Evolutionary conservation across 1,140 invertebrate species (phyloP), one percentile per base, ranked within the genome.

Genomic region (Drosophila chauvacae): DNA sequence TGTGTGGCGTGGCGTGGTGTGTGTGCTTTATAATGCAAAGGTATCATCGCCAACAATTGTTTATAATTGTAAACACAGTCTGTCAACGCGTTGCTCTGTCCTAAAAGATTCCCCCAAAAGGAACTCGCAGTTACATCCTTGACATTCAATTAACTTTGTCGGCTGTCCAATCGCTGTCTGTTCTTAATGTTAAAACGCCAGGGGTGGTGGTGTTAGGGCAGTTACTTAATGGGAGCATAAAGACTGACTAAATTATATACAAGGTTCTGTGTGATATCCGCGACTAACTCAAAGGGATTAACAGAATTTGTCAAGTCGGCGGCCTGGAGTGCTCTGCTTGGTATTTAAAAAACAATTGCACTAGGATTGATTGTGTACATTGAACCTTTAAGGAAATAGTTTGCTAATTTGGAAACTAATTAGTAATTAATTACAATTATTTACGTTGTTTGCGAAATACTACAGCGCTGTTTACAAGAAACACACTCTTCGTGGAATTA

Each of bases 211-310:
- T 77, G 74, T 62, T 33, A 35, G 73, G 33, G 33, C 73, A 66
- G 55, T 58, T 59, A 59, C 55, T 62, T 65, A 72, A 72, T 65
- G 58, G 41, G 53, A 72, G 58, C 68, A 72, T 76, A 61, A 42
- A 55, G 63, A 48, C 77, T 80, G 74, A 80, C 84, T 86, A 86
- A 86, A 88, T 86, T 86, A 86, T 86, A 86, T 86, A 86, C 83
- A 86, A 88, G 77, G 83, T 80, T 88, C 55, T 66, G 51, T 66
- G 42, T 60, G 33, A 56, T 41, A 23, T 45, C 33, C 57, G 33
- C 51, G 16, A 51, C 45, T 51, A 76, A 75, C 39, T 37, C 26
- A 56, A 48, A 39, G 10, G 11, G 7, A 11, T 11, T 33, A 77
- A 77, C 74, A 77, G 56, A 77, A 50, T 50, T 56, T 69, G 63